Base-by-base conservation (phyloP, 2,797 vertebrate species). In the Anguilla pacifica region DNA sequence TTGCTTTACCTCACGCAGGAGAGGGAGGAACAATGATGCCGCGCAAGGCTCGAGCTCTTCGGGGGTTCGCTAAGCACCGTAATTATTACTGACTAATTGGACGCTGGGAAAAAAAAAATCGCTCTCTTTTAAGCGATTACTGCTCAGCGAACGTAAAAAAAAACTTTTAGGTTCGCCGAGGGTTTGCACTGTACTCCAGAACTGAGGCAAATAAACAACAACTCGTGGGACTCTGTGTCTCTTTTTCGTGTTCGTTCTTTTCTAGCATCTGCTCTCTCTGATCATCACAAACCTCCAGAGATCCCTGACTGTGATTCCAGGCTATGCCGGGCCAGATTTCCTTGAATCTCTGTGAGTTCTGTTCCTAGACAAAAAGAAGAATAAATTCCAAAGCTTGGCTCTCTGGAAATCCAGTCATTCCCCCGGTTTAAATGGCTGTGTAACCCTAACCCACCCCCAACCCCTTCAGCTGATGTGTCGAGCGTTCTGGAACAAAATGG, bases 11-110 rank as follows among this genome's bases (percentile, higher is more conserved):
- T 82, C 79, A 25, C 25, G 22, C 22, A 46, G 22, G 46, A 51
- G 79, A 51, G 15, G 15, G 55, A 7, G 35, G 51, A 82, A 82
- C 46, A 82, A 82, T 82, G 22, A 82, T n/a, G 46, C 46, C 46
- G 51, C 46, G 51, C 79, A 82, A 51, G 46, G 79, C 39, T 46
- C 5, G 22, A 46, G 17, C 43, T 49, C 46, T 49, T 82, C 46
- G 22, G 79, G 79, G 79, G 51, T 19, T 51, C 79, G 15, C 25
- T 82, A 51, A 49, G 79, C 6, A 25, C 43, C 6, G 79, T 10
- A 82, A 82, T 82, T 82, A 82, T 82, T 82, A 82, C 79, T 51
- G 43, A 25, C 43, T 82, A 82, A 82, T 82, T 49, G 46, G 43
- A 82, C 39, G 39, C 39, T 49, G 46, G 49, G 46, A 82, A n/a